Base-by-base conservation (phyloP, 2,888 invertebrate species). In the Sylvicola cinctus region DNA sequence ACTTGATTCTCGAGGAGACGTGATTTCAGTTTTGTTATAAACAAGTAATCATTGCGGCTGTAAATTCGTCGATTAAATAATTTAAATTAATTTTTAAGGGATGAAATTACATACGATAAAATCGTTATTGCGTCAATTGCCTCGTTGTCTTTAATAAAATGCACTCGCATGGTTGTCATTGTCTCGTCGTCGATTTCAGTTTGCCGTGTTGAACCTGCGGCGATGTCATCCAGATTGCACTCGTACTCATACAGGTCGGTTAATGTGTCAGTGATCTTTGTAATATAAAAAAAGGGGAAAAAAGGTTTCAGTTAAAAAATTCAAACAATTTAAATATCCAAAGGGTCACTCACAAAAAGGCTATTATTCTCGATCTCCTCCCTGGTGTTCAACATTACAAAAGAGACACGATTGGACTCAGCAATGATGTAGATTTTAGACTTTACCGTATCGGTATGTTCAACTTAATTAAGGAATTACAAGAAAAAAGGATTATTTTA, bases 351-450 rank as follows among this genome's bases (percentile, higher is more conserved):
- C 49, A 70, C 70, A 43, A 62, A 60, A 33, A 49, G 49, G 40
- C 46, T 50, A 39, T 60, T 44, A 3, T 47, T 40, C 40, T 58
- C 49, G 8, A 70, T 51, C 30, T 56, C 45, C 1, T 58, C 50
- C 14, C 63, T 40, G 0, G 54, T 49, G 44, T 73, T 71, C 34
- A 55, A 49, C 45, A 73, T 72, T 20, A 51, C 52, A 47, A 72
- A 69, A 40, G 52, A 54, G 2, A 73, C 64, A 16, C 66, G 57
- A 52, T 70, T 68, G 27, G 52, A 51, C 3, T 62, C 55, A 0
- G 70, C 62, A 34, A 74, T 61, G 32, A 74, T 53, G 49, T 65
- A 71, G 29, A 74, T 54, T 44, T 65, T 66, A 3, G 68, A 64
- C 6, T 50, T 46, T 2, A 66, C 51, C 5, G 43, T 51, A 43